Evolutionary conservation across 2,888 invertebrate species (phyloP).

Genomic region (Spodoptera littoralis): DNA sequence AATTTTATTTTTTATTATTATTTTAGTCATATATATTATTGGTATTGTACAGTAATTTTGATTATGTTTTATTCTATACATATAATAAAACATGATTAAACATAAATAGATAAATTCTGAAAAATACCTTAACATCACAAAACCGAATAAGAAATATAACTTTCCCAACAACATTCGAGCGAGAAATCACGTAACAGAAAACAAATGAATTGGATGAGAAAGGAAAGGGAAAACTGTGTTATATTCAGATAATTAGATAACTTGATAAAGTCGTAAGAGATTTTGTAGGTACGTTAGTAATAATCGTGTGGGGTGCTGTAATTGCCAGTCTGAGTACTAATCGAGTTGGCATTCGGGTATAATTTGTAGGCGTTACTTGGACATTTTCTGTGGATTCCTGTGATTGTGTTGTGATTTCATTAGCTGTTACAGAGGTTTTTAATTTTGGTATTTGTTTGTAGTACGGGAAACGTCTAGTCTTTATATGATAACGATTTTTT

Average conservation of each 20-base stretch:
- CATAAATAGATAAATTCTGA: too few species aligned
- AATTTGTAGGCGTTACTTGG: slow-evolving; percentile 11
- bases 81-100: too few species aligned
- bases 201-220: slow-evolving; percentile 4
- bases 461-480: too few species aligned
- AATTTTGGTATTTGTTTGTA: too few species aligned
- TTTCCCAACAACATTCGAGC: slow-evolving; percentile 22
- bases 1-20: too few species aligned
- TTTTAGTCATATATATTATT: too few species aligned
- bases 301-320: slow-evolving; percentile 18
- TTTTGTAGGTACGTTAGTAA: slow-evolving; percentile 18
- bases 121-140: too few species aligned
- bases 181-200: slow-evolving; percentile 30
- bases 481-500: too few species aligned
- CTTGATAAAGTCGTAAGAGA: slow-evolving; percentile 34
- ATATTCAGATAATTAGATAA: slow-evolving; percentile 49
- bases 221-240: slow-evolving; percentile 27
- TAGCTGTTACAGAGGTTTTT: too few species aligned
- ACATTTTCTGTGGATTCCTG: slow-evolving; percentile 4
- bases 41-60: too few species aligned
- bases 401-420: slow-evolving; percentile 18
- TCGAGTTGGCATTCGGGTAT: slow-evolving; percentile 18
- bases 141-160: neutral
- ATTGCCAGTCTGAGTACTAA: slow-evolving; percentile 25
- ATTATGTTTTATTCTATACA: too few species aligned